phyloP scores from a whole-genome alignment of 1,140 invertebrate species.

The Sarcophaga peregrina region DNA sequence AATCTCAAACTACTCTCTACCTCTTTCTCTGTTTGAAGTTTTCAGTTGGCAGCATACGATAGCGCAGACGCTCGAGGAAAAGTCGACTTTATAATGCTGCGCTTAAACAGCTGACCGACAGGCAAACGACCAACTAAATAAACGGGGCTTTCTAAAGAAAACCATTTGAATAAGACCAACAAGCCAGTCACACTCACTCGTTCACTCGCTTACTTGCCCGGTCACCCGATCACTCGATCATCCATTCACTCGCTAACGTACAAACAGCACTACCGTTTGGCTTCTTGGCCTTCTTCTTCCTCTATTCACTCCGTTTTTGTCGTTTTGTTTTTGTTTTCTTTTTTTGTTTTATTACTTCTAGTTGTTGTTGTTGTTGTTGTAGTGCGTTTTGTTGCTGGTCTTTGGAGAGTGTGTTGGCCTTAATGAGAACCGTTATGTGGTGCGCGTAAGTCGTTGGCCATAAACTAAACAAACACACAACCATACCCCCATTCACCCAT shows the following conservation, averaged over 20 bases:
- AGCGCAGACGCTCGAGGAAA: background rate
- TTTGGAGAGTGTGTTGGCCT: conserved; percentile 52
- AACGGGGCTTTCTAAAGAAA: conserved; percentile 36
- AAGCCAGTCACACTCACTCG: background rate
- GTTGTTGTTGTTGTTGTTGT: background rate
- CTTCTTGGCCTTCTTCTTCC: background rate
- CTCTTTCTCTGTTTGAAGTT: background rate
- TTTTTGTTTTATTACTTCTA: background rate
- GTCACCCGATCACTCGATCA: conserved; percentile 10
- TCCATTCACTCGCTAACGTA: background rate
- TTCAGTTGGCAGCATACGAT: background rate
- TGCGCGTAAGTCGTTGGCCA: conserved; percentile 47
- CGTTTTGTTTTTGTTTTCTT: background rate
- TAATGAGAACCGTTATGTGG: conserved; percentile 64
- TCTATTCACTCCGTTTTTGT: background rate
- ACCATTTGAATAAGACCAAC: conserved; percentile 13
- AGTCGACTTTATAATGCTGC: background rate
- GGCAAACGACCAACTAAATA: conserved; percentile 13
- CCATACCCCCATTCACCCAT: background rate
- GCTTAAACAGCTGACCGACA: conserved; percentile 39
- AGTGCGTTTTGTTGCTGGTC: background rate
- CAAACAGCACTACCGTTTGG: conserved; percentile 25
- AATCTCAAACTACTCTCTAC: background rate
- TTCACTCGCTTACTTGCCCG: background rate
- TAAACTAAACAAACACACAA: conserved; percentile 20